A percentile compares a stretch with the other conserved stretches of the same genome.
phyloP scores from a whole-genome alignment of 2,797 vertebrate species.

The Anabacerthia variegaticeps region DNA sequence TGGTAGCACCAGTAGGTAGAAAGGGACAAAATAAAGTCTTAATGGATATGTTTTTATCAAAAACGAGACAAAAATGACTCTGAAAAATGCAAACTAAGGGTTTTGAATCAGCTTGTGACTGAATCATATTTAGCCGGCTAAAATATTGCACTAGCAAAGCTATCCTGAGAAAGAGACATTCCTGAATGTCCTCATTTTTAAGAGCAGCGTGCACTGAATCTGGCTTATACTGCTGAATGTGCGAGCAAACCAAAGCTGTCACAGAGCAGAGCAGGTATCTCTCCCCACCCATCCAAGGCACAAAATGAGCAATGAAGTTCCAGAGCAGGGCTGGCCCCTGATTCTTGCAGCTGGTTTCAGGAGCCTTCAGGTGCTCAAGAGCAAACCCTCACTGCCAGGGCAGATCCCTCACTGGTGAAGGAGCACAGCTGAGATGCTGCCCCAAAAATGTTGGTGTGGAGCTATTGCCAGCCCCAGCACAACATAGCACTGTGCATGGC shows the following conservation, averaged over 20 bases:
- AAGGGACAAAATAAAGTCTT: neutral
- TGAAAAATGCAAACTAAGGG: neutral
- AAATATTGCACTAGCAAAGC: neutral
- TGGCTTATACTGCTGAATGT: neutral
- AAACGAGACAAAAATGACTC: neutral
- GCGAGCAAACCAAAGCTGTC: neutral
- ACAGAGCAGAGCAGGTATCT: accelerated
- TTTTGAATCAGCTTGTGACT: neutral
- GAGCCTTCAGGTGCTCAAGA: neutral
- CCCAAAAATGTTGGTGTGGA: neutral
- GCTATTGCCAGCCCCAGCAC: too few relatives aligned
- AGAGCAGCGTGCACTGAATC: neutral
- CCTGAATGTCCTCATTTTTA: neutral
- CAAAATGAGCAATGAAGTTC: neutral
- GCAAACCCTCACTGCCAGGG: neutral
- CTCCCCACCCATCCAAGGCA: neutral
- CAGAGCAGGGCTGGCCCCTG: neutral
- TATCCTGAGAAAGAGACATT: neutral
- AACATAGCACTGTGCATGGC: neutral
- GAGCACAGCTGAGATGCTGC: accelerated
- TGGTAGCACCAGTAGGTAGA: neutral
- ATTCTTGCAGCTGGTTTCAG: neutral
- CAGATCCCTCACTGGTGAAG: accelerated
- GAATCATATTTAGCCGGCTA: neutral
- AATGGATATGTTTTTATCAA: neutral